Evolutionary conservation across 92 coral and sea anemone species (phyloP).

Genomic region (Paragorgia papillata): DNA sequence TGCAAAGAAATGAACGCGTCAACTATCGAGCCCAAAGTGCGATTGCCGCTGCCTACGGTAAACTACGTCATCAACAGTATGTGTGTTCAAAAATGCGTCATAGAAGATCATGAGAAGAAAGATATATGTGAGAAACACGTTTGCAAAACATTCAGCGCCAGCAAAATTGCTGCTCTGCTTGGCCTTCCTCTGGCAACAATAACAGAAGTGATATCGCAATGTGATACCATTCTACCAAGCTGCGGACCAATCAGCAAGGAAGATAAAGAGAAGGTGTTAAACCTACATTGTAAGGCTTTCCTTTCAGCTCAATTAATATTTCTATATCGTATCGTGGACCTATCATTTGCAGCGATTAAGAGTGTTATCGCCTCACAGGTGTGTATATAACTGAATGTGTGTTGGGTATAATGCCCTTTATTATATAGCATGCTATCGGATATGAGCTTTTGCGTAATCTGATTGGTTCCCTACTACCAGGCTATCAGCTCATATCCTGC

Average conservation of each 20-base stretch:
- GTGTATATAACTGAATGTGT: not conserved
- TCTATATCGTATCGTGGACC: not conserved
- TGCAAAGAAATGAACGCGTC: conserved; percentile 5
- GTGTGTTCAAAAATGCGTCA: conserved; percentile 20
- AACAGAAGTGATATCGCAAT: conserved; percentile 7
- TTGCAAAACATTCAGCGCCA: conserved; percentile 1
- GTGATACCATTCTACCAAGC: conserved; percentile 12
- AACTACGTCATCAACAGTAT: not conserved
- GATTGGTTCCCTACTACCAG: too few species aligned
- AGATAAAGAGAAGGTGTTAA: not conserved
- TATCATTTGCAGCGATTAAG: not conserved
- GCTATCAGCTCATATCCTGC: not conserved
- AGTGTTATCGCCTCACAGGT: conserved; percentile 23
- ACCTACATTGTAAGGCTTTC: not conserved
- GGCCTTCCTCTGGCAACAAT: conserved; percentile 17
- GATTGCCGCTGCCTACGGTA: conserved; percentile 8
- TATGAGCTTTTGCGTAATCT: too few species aligned
- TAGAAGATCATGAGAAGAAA: not conserved
- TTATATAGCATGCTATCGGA: not conserved
- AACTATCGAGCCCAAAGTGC: not conserved
- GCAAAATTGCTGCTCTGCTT: not conserved
- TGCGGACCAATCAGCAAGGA: conserved; percentile 16
- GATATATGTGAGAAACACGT: conserved; percentile 6
- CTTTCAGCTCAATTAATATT: not conserved
- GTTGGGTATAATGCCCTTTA: too few species aligned